Evolutionary conservation across 2,888 invertebrate species (phyloP), one percentile per base, ranked within the genome.

Genomic region (Drosophila melanosoma): DNA sequence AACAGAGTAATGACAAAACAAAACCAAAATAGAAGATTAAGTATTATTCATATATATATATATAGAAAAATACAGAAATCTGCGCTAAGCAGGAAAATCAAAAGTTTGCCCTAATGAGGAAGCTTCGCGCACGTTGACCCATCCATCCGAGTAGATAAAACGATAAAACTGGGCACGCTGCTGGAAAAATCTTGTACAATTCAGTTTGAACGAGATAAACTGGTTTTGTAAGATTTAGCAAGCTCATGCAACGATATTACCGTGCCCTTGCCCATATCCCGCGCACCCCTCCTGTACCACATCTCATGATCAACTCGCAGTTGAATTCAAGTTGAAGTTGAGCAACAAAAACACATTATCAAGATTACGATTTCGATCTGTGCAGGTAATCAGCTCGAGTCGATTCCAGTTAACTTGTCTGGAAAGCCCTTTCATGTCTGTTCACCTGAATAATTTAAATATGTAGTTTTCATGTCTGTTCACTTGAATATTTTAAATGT

Each of bases 201-300:
- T 81, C 73, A 70, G 83, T 74, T 67, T 36, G 60, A 79, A 79
- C 85, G 71, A 81, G 85, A 89, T 82, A 82, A 79, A 87, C 87
- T 79, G 79, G 86, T 87, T 83, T 74, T 15, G 8, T n/a, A 36
- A 54, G 65, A 69, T 59, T 49, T 42, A 63, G 60, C 79, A 56
- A 66, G 33, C 54, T 62, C 54, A 63, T 29, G 68, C 68, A n/a
- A 73, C 17, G 26, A 35, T 23, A 26, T 49, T 58, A 35, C 56
- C 52, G 42, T 56, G 48, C 29, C 56, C 32, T 10, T 15, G n/a
- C 57, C 20, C 29, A 36, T 10, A n/a, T 62, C 40, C n/a, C 15
- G 5, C n/a, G 26, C 40, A 36, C 40, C 62, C 64, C 26, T 40
- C 6, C n/a, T 12, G 20, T 15, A 12, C 5, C 40, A 0, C 10